Evolutionary conservation across 2,888 invertebrate species (phyloP), one percentile per base, ranked within the genome.

Genomic region (Leucophenga montana): DNA sequence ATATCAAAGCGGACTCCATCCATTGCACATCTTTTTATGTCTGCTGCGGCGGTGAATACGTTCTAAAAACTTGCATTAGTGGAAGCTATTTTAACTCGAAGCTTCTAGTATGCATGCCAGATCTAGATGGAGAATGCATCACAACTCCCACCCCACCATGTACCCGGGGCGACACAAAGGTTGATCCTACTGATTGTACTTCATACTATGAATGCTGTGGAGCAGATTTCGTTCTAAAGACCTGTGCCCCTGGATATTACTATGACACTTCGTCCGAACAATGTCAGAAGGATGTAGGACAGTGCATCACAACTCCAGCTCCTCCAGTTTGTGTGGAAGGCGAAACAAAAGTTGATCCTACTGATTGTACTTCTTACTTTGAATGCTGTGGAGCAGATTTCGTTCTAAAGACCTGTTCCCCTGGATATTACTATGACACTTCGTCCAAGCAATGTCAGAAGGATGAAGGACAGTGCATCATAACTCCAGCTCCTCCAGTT

Each of bases 251-350:
- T 11, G 6, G 53, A 5, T 5, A 5, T 18, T 16, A 53, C 18
- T 16, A 5, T 53, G 6, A 53, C 53, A 18, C 16, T 14, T 14
- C 16, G 1, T 1, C 31, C 0, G 9, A 18, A 13, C 5, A 13
- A 8, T 76, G 76, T 20, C 22, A 69, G 39, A 39, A 39, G 8
- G 18, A 53, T 18, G 16, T 16, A 16, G 53, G 53, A 18, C 8
- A 53, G 16, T 53, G 53, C 4, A 53, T 53, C 14, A 5, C 18
- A 11, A 53, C 53, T 16, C 53, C 53, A 18, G 53, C 53, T 20
- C 53, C 53, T 20, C 53, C 53, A 53, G 16, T 16, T 14, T 81
- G 79, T 54, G 50, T 6, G 16, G 53, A 18, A 18, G n/a, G 14
- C 20, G 18, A 53, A 53, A 20, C 13, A 13, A 48, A 48, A 48